Evolutionary conservation across 2,113 vertebrate genomes (phyloP), one percentile per base, ranked within the genome.

Genomic region (Varanus salvator): DNA sequence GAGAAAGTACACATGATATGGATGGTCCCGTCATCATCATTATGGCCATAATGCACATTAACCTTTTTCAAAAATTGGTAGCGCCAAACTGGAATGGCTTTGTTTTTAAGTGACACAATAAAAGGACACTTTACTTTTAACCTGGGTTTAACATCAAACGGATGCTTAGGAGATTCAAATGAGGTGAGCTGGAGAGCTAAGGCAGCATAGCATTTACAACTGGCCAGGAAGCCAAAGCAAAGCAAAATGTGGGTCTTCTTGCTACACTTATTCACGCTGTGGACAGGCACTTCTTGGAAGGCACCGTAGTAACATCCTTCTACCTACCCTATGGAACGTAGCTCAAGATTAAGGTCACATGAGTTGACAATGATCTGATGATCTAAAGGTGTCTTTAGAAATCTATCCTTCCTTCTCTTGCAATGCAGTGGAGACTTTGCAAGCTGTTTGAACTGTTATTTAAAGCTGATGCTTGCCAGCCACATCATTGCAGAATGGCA

Each of bases 61-160:
- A 85, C 34, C 29, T 92, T 88, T 91, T 52, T 60, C 34, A 86
- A 86, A 86, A 76, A 77, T 84, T 54, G 82, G 82, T 84, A 71
- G 6, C 44, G 90, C 34, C 87, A 48, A 94, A 27, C 15, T 92
- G 87, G 38, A 89, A 91, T 86, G 15, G 48, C 72, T 91, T 93
- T 1, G 0, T 0, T 93, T 76, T 94, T 84, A 91, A 31, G 19
- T 84, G 72, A 3, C n/a, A 80, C 72, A 91, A 84, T 90, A 92
- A 91, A 95, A 92, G 48, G 19, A 29, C 80, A 11, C 21, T 81
- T 75, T 75, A 85, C 44, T 83, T 92, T 3, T 88, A 78, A 90
- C 48, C 80, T 89, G 48, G 69, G 77, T 14, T 17, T 31, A 6
- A 69, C 66, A 93, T 76, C 66, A 90, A 27, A 92, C 90, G 81